phyloP scores from a whole-genome alignment of 2,113 vertebrate genomes.

The Prunella fulvescens region DNA sequence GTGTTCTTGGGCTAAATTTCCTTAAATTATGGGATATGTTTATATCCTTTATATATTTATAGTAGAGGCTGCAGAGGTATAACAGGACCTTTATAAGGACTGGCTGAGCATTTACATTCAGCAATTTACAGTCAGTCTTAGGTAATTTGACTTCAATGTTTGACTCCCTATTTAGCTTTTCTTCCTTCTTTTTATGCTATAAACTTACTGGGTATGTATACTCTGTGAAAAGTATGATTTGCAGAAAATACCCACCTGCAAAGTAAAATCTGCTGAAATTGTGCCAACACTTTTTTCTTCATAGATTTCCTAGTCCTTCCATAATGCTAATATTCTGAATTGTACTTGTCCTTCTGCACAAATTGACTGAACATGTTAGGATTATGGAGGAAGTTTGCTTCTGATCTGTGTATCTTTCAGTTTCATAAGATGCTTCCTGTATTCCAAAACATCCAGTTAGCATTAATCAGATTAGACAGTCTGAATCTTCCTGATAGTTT shows the following conservation, averaged over 20 bases:
- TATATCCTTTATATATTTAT: neutral
- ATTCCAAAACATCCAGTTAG: neutral
- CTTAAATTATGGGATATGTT: neutral
- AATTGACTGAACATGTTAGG: neutral
- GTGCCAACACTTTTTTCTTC: neutral
- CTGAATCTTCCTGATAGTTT: conserved; percentile 39
- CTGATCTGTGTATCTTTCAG: neutral
- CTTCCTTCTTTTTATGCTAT: neutral
- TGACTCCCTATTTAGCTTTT: neutral
- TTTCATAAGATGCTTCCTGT: neutral
- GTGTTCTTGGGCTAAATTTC: neutral
- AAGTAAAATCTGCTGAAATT: neutral
- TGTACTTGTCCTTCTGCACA: neutral
- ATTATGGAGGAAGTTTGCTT: neutral
- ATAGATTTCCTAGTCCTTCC: neutral
- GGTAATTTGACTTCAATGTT: neutral
- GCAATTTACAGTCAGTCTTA: neutral
- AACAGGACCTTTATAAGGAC: neutral
- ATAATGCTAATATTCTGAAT: neutral
- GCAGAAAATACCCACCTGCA: neutral
- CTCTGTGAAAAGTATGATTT: neutral
- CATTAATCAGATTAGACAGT: conserved; percentile 36
- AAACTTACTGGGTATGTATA: neutral
- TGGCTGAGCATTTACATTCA: neutral
- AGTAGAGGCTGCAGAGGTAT: neutral